A percentile compares a stretch with the other conserved stretches of the same genome.
Conservation (phyloP, 2,797 vertebrate genomes). For the Kryptopterus vitreolus region DNA sequence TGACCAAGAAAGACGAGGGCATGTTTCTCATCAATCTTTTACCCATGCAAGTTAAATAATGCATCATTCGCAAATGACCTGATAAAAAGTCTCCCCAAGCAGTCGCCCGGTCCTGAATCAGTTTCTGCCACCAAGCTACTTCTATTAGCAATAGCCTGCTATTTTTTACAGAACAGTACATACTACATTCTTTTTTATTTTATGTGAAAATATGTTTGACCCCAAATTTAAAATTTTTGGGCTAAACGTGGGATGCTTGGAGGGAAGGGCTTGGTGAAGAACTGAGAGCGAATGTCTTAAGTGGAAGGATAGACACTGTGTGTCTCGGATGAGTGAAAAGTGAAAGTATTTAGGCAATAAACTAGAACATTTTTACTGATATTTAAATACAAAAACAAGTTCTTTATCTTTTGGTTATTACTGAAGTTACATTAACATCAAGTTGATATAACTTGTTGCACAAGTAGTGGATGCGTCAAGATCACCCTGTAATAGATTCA, state of each 20-base stretch:
- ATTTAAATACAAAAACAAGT: too few species aligned
- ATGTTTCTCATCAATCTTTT: conserved; percentile 68
- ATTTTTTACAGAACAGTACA: background rate
- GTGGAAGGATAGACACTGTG: background rate
- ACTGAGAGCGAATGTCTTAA: background rate
- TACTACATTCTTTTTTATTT: background rate
- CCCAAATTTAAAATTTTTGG: background rate
- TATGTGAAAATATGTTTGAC: conserved; percentile 19
- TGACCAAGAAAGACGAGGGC: conserved; percentile 49
- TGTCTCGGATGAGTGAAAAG: background rate
- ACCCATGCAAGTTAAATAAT: conserved; percentile 63
- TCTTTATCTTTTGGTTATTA: too few species aligned
- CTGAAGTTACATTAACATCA: too few species aligned
- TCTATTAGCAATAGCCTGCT: background rate
- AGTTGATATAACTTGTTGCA: too few species aligned
- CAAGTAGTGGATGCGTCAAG: too few species aligned
- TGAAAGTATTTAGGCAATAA: background rate
- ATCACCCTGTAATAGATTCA: too few species aligned
- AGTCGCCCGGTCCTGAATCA: conserved; percentile 39
- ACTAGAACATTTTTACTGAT: background rate
- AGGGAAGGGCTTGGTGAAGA: background rate
- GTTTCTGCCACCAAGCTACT: conserved; percentile 51
- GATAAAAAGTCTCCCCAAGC: conserved; percentile 57
- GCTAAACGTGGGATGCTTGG: too few species aligned
- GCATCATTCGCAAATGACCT: conserved; percentile 62